These are phyloP conservation scores for Leucoma salicis DNA, from an alignment of 2,888 invertebrate genomes.

Conservation along the genomic window DNA sequence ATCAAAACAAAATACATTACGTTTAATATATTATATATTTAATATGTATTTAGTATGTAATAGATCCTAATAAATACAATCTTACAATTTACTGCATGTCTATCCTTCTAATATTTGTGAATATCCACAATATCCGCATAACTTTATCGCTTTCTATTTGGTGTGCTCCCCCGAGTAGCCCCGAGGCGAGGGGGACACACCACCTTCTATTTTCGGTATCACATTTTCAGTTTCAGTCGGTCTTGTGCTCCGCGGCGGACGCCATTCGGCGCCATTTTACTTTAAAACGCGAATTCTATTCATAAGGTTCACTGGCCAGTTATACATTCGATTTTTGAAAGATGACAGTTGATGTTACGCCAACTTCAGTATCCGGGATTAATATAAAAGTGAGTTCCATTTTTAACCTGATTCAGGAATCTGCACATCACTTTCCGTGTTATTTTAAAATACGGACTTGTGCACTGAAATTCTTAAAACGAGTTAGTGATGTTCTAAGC, in stretches of 20 bases:
- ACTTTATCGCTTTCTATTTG: slow-evolving; percentile 49
- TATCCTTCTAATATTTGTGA: background rate
- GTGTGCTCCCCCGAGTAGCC: too few relatives aligned
- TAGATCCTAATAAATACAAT: too few relatives aligned
- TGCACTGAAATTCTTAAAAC: background rate
- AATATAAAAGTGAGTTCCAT: slow-evolving; percentile 72
- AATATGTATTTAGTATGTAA: too few relatives aligned
- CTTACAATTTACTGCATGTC: background rate
- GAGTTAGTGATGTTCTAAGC: background rate
- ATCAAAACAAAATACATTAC: too few relatives aligned
- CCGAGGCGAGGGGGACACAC: slow-evolving; percentile 55
- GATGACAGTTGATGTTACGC: slow-evolving; percentile 60
- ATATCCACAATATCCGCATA: slow-evolving; percentile 21
- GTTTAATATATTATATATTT: too few relatives aligned
- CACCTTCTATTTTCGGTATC: slow-evolving; percentile 73
- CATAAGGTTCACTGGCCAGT: slow-evolving; percentile 27
- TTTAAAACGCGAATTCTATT: slow-evolving; percentile 36
- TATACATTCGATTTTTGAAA: slow-evolving; percentile 31
- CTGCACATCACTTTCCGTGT: slow-evolving; percentile 13
- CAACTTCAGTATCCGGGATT: slow-evolving; percentile 62
- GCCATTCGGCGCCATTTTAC: slow-evolving; percentile 45
- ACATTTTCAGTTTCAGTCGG: slow-evolving; percentile 73
- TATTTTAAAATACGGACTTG: background rate
- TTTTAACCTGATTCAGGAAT: slow-evolving; percentile 23
- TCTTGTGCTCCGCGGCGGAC: slow-evolving; percentile 61